Evolutionary conservation across 2,113 vertebrate genomes (phyloP).

Genomic region (Cottus gobio): DNA sequence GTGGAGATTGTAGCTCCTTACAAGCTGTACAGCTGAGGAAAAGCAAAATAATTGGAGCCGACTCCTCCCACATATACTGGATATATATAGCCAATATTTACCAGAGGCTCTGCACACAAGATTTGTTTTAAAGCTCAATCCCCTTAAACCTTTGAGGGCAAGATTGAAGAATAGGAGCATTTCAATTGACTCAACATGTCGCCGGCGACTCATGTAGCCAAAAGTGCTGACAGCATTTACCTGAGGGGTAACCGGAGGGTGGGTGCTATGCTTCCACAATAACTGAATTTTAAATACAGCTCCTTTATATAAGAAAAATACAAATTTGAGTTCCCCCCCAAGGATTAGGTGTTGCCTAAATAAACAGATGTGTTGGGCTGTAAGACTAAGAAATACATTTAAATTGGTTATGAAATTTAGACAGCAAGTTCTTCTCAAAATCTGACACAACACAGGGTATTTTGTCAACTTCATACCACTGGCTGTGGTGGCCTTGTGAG

Average conservation of each 20-base stretch:
- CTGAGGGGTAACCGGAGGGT: too few species aligned
- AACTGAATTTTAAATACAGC: background rate
- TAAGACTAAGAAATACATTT: background rate
- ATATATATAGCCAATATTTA: background rate
- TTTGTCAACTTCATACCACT: background rate
- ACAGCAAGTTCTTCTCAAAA: background rate
- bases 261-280: too few species aligned
- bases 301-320: background rate
- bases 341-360: background rate
- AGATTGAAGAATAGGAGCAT: too few species aligned
- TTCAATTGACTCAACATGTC: too few species aligned
- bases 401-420: background rate
- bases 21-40: background rate
- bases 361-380: background rate
- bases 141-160: background rate
- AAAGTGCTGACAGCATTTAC: too few species aligned
- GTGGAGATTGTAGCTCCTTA: background rate
- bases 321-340: background rate
- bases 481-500: background rate
- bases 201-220: too few species aligned
- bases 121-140: background rate
- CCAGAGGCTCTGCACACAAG: background rate
- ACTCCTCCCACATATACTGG: background rate
- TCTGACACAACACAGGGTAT: background rate
- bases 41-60: background rate